Evolutionary conservation across 1,140 invertebrate genomes (phyloP).

Genomic region (Paralvinella palmiformis): DNA sequence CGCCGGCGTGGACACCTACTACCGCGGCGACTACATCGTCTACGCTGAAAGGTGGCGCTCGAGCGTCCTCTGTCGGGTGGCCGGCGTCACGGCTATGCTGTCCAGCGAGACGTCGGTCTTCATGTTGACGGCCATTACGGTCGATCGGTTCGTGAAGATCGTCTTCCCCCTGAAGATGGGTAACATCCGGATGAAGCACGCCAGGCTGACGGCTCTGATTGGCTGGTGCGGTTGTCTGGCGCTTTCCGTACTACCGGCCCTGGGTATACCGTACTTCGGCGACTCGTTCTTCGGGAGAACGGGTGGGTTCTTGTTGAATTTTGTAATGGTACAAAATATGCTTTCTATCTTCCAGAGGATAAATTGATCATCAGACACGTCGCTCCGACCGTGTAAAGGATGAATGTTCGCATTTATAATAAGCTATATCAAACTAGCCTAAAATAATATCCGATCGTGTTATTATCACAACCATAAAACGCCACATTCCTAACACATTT

Average conservation of each 20-base stretch:
- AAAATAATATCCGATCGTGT: too few species aligned
- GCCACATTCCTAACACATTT: not conserved
- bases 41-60: conserved; percentile 29
- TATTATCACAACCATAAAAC: not conserved
- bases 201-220: not conserved
- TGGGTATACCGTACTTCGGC: conserved; percentile 15
- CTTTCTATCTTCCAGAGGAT: too few species aligned
- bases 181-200: conserved; percentile 12
- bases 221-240: conserved; percentile 23
- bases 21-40: conserved; percentile 29
- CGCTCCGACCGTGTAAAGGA: too few species aligned
- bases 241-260: conserved; percentile 23
- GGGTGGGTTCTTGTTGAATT: not conserved
- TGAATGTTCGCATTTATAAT: too few species aligned
- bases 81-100: conserved; percentile 30
- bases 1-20: conserved; percentile 28
- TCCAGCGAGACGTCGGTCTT: conserved; percentile 31
- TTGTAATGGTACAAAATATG: too few species aligned
- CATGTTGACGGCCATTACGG: conserved; percentile 31
- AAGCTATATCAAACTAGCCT: too few species aligned
- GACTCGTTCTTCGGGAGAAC: conserved; percentile 24
- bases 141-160: conserved; percentile 30
- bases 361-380: too few species aligned
- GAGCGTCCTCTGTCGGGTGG: conserved; percentile 27
- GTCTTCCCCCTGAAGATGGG: conserved; percentile 27